Conservation (phyloP, 2,113 vertebrate genomes). For the Dicaeum eximium region DNA sequence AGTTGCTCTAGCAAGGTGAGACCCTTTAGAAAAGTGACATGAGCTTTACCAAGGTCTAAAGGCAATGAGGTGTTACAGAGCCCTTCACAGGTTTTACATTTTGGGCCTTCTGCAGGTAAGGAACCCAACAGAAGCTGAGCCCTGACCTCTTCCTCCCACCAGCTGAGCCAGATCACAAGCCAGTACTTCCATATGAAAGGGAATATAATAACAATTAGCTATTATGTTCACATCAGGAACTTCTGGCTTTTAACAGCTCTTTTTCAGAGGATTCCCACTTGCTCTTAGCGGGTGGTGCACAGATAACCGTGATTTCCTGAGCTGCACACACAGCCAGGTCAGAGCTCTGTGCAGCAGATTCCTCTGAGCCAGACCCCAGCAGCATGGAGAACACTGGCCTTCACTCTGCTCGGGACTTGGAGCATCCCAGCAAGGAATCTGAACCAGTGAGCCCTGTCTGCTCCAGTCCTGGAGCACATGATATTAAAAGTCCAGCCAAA, state of each 20-base stretch:
- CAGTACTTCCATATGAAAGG: background rate
- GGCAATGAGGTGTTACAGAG: background rate
- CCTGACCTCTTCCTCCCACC: background rate
- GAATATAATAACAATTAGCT: background rate
- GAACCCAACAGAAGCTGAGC: background rate
- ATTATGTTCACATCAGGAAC: background rate
- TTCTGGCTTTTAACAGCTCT: background rate
- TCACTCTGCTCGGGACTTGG: background rate
- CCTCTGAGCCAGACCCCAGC: background rate
- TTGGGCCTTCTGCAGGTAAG: accelerated
- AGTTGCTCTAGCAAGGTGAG: background rate
- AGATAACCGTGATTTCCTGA: accelerated
- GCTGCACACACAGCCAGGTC: background rate
- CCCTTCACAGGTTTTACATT: background rate
- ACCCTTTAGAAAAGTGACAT: background rate
- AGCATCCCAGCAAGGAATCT: background rate
- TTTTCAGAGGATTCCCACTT: background rate
- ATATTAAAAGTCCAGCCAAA: background rate
- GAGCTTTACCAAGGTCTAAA: background rate
- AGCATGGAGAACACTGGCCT: background rate
- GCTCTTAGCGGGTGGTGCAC: background rate
- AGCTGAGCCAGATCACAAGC: background rate
- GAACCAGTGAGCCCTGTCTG: background rate
- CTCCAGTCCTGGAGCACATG: background rate
- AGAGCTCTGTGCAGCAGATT: background rate